Base-by-base conservation (phyloP, 2,888 invertebrate genomes). In the Calameuta pallipes region DNA sequence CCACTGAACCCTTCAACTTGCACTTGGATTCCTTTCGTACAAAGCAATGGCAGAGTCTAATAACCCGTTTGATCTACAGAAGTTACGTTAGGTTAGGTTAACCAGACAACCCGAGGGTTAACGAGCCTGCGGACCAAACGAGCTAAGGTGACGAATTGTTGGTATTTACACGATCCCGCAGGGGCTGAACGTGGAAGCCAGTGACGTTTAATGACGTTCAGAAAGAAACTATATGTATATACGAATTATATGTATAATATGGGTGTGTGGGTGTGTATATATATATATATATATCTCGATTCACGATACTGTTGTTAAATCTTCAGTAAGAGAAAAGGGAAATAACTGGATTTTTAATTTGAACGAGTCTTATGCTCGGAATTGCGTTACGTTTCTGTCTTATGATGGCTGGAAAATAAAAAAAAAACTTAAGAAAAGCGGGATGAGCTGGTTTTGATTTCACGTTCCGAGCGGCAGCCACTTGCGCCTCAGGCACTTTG, bases 331-430 rank as follows among this genome's bases (percentile, higher is more conserved):
- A 73, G 69, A 36, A 73, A 76, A 68, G 23, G 34, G 56, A 69
- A 78, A 78, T 78, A 78, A 78, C 73, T 78, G 78, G 78, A 75
- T 75, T 78, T 41, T 41, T 78, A 76, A 78, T 76, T 68, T 69
- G 76, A 75, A 78, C 76, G 68, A 76, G 73, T 41, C 41, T 9
- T 9, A 6, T 33, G 37, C 31, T 75, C 75, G 73, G 69, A 71
- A 76, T 71, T 35, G 78, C 75, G 78, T 41, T 41, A 41, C 6
- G 41, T 23, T 41, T 41, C 41, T 41, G 41, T 23, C 41, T 78
- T 76, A 73, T 69, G 76, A 76, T 36, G 78, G 73, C 36, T 75
- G 31, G 36, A 76, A 76, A 68, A 78, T 13, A 71, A 68, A 78
- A 56, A 33, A 33, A 56, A 76, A 30, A 31, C 31, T 13, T 0